These are phyloP conservation scores for Dynastes tityus DNA, from an alignment of 2,888 invertebrate species.

Conservation along the genomic window DNA sequence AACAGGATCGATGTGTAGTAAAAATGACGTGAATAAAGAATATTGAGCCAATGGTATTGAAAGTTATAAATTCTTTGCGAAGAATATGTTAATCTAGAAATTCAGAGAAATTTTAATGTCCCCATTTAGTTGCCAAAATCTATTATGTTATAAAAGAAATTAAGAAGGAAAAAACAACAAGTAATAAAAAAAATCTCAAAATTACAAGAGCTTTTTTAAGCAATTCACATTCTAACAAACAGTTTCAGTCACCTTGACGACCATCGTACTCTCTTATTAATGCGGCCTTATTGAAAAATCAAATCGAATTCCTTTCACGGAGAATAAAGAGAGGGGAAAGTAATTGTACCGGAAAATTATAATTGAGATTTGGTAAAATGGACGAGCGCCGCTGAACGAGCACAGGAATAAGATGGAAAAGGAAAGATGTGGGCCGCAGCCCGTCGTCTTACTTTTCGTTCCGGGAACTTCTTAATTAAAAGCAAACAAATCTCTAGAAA, in stretches of 20 bases:
- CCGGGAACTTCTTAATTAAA: constrained; percentile 49
- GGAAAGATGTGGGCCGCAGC: neutral
- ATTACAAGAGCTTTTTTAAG: no score
- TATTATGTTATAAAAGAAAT: no score
- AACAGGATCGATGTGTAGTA: no score
- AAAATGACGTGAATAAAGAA: no score
- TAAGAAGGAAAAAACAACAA: no score
- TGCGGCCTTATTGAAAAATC: constrained; percentile 36
- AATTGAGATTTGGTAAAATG: constrained; percentile 47
- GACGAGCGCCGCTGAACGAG: neutral
- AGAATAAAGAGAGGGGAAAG: constrained; percentile 16
- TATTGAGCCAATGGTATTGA: no score
- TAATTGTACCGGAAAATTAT: constrained; percentile 49
- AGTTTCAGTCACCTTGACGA: neutral
- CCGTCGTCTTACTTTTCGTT: constrained; percentile 17
- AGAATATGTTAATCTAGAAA: no score
- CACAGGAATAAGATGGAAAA: neutral
- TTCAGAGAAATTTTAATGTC: no score
- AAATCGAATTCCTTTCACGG: constrained; percentile 39
- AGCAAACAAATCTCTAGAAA: constrained; percentile 46
- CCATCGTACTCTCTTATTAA: constrained; percentile 7
- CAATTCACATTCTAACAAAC: no score
- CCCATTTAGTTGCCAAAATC: no score
- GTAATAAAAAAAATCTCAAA: no score
- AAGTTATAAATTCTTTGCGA: no score